Base-by-base conservation (phyloP, 2,113 vertebrate species). In the Phyllostomus hastatus region DNA sequence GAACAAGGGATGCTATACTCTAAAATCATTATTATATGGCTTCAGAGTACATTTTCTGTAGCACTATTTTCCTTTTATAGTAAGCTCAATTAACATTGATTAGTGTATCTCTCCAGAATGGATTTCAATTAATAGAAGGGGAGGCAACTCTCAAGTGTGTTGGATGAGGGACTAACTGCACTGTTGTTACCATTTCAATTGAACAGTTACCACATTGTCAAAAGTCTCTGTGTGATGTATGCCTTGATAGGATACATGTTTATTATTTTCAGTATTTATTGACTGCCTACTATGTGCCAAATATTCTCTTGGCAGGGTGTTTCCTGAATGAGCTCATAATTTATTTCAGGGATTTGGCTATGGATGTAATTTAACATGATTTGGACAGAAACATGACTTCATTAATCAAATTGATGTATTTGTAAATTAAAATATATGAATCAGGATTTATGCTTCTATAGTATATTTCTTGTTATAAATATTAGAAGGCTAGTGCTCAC, bases 391-490 rank as follows among this genome's bases (percentile, higher is more conserved):
- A 95, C 85, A 91, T 86, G 67, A 83, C 43, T 54, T 48, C 64
- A 92, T 96, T 95, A 92, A 95, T 97, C 95, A 95, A 78, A 92
- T 19, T 81, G 83, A 95, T 69, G 26, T 64, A 88, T 97, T 97
- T 95, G 26, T 76, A 93, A 87, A 94, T 92, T 87, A 91, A 95
- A 97, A 95, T 95, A 75, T 73, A 70, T 92, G 38, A 70, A 52
- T 79, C 61, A 43, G 31, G 73, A 95, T 96, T 96, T 97, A 89
- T 82, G 64, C 31, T 92, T 16, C 69, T 52, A 24, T 15, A 70
- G 43, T 75, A 82, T 2, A 57, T 88, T 95, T 96, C 94, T 95
- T 93, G 75, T 90, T 95, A 94, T 94, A 95, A 94, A 73, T 96
- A 88, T 75, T 90, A 59, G 54, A 61, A 84, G 35, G 86, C 78